phyloP scores from a whole-genome alignment of 2,797 vertebrate species.

The Melanotaenia pygmaea region DNA sequence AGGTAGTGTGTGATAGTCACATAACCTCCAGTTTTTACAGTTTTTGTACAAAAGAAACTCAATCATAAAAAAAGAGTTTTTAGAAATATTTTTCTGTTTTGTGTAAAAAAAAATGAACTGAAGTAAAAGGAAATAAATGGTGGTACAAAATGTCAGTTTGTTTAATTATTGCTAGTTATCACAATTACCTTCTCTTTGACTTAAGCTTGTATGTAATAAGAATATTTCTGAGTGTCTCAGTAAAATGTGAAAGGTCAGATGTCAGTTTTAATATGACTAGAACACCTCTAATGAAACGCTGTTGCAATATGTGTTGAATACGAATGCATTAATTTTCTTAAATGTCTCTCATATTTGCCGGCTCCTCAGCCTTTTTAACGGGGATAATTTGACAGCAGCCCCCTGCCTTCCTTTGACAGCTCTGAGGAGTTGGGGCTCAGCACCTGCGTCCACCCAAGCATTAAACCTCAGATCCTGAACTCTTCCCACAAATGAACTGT shows the following conservation, averaged over 20 bases:
- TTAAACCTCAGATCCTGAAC: constrained; percentile 95
- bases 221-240: constrained; percentile 75
- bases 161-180: constrained; percentile 88
- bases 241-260: constrained; percentile 88
- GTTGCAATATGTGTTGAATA: constrained; percentile 89
- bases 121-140: constrained; percentile 56
- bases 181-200: constrained; percentile 87
- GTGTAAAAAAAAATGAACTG: constrained; percentile 28
- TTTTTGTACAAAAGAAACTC: constrained; percentile 36
- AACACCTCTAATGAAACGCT: constrained; percentile 85
- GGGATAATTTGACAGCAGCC: constrained; percentile 92
- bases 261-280: constrained; percentile 88
- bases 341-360: constrained; percentile 87
- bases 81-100: constrained; percentile 10
- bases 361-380: constrained; percentile 84
- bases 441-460: constrained; percentile 94
- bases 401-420: constrained; percentile 87
- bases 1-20: constrained; percentile 38
- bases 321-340: constrained; percentile 89
- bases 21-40: constrained; percentile 25
- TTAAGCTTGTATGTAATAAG: constrained; percentile 86
- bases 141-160: constrained; percentile 78
- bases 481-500: constrained; percentile 99
- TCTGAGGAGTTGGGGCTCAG: constrained; percentile 83
- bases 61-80: constrained; percentile 24